A percentile compares a stretch with the other conserved stretches of the same genome.
Evolutionary conservation across 1,140 invertebrate genomes (phyloP).

Genomic region (Drosophila miranda): DNA sequence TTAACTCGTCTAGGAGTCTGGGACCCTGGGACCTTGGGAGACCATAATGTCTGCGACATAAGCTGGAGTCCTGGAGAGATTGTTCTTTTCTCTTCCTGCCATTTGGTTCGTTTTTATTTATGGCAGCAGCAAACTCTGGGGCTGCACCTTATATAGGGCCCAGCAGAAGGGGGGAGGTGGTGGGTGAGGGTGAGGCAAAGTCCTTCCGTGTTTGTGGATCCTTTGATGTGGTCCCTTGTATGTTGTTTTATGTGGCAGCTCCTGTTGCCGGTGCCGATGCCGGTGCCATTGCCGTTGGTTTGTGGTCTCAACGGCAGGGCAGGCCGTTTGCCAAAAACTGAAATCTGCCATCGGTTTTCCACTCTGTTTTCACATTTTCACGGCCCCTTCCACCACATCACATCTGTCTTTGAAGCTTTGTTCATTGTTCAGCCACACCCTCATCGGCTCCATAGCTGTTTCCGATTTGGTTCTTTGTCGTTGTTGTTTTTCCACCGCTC

Average conservation of each 20-base stretch:
- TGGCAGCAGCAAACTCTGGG: conserved; percentile 14
- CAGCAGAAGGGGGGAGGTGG: neutral
- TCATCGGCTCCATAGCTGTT: conserved; percentile 7
- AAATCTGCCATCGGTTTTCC: conserved; percentile 34
- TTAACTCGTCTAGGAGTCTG: conserved; percentile 24
- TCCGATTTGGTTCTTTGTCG: conserved; percentile 10
- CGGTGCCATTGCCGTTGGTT: conserved; percentile 23
- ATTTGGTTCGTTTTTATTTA: conserved; percentile 52
- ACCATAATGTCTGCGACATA: conserved; percentile 17
- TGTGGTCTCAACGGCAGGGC: conserved; percentile 33
- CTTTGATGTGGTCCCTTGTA: conserved; percentile 67
- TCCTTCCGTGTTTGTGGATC: conserved; percentile 27
- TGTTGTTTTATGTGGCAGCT: conserved; percentile 28
- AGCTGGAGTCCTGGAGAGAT: conserved; percentile 18
- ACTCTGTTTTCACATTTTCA: conserved; percentile 14
- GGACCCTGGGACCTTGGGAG: neutral
- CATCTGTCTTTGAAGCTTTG: conserved; percentile 27
- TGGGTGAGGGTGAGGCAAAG: neutral
- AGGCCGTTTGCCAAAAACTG: conserved; percentile 48
- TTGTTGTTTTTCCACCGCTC: neutral
- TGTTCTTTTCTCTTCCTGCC: conserved; percentile 10
- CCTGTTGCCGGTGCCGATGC: conserved; percentile 13
- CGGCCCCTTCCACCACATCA: neutral
- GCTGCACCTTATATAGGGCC: conserved; percentile 42
- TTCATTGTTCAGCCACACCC: conserved; percentile 43